Evolutionary conservation across 2,888 invertebrate genomes (phyloP).

Genomic region (Acanthosepion pharaonis): DNA sequence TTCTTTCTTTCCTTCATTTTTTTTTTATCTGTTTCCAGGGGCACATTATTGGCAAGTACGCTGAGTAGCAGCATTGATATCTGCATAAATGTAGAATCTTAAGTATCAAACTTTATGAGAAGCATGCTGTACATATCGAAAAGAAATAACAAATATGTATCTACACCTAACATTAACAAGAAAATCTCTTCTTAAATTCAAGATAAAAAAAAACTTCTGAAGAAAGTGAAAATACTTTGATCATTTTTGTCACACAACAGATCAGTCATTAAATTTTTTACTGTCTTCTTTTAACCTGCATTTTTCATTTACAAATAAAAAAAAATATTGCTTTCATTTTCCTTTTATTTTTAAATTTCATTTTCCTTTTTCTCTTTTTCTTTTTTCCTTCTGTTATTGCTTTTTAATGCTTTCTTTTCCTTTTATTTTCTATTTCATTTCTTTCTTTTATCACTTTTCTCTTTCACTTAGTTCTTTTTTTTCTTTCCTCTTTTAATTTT

Average conservation of each 20-base stretch:
- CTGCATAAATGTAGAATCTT: no score
- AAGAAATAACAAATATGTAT: not conserved
- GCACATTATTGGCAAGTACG: no score
- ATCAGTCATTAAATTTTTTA: not conserved
- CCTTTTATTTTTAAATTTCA: not conserved
- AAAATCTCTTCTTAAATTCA: not conserved
- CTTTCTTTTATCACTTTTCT: not conserved
- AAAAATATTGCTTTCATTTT: not conserved
- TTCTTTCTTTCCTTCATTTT: no score
- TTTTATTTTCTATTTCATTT: not conserved
- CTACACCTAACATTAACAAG: not conserved
- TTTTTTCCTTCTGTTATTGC: not conserved
- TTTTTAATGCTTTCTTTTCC: not conserved
- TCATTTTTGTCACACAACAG: not conserved
- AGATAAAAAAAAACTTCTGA: not conserved
- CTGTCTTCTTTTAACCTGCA: not conserved
- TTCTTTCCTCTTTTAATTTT: no score
- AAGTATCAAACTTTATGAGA: no score
- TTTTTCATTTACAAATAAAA: not conserved
- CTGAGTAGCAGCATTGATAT: no score
- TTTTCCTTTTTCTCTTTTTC: not conserved
- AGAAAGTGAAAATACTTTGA: not conserved
- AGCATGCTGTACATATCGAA: no score
- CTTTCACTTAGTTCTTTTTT: no score
- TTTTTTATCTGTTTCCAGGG: no score